Evolutionary conservation across 2,888 invertebrate genomes (phyloP).

Genomic region (Taenaris catops): DNA sequence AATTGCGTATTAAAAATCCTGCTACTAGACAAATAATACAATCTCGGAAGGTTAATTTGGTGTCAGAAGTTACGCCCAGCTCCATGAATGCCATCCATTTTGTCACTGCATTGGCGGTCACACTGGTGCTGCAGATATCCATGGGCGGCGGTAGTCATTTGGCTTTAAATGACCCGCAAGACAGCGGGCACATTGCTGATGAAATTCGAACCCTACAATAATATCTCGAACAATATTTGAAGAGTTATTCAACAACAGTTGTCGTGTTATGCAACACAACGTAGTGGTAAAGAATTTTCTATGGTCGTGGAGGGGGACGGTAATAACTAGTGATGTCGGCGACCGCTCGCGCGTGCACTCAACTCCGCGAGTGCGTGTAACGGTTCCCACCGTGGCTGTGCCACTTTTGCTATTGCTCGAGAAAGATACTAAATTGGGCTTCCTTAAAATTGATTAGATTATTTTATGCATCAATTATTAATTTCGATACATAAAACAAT

Average conservation of each 20-base stretch:
- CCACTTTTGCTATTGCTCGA: conserved; percentile 33
- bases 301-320: conserved; percentile 31
- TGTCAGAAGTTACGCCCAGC: no score
- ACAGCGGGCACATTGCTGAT: conserved; percentile 19
- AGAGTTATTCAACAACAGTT: conserved; percentile 15
- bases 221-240: conserved; percentile 8
- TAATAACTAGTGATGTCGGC: conserved; percentile 58
- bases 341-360: conserved; percentile 71
- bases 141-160: no score
- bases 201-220: conserved; percentile 13
- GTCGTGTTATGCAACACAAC: conserved; percentile 16
- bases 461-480: no score
- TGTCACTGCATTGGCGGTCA: no score
- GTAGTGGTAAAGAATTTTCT: conserved; percentile 18
- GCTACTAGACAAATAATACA: no score
- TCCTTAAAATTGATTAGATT: neutral
- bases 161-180: no score
- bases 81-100: no score
- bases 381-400: conserved; percentile 52
- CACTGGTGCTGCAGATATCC: no score
- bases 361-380: conserved; percentile 67
- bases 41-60: no score
- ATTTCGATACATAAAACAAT: no score
- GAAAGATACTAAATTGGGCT: conserved; percentile 20
- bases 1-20: no score